These are phyloP conservation scores for Teleogryllus oceanicus DNA, from an alignment of 2,888 invertebrate genomes.

Conservation along the genomic window DNA sequence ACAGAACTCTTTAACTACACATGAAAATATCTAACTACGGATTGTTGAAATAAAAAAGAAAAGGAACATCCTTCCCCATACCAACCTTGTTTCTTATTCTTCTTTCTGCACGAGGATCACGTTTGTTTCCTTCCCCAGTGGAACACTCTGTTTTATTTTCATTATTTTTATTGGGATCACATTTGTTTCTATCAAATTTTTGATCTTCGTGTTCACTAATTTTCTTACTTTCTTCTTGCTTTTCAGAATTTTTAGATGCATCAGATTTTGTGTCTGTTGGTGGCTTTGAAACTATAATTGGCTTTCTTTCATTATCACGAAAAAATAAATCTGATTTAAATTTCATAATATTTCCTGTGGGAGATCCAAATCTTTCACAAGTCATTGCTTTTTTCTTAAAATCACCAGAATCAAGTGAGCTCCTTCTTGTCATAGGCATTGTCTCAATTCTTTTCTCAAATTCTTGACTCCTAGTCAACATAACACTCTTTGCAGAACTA, in stretches of 20 bases:
- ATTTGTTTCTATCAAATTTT: slow-evolving; percentile 49
- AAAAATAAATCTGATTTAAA: not conserved
- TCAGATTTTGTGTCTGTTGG: not conserved
- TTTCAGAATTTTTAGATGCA: not conserved
- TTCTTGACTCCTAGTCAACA: slow-evolving; percentile 20
- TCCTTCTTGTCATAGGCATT: slow-evolving; percentile 29
- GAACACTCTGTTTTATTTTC: not conserved
- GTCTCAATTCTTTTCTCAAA: not conserved
- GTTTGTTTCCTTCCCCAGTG: not conserved
- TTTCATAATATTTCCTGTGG: not conserved
- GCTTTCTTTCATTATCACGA: not conserved
- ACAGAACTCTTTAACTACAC: no score
- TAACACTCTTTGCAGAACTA: not conserved
- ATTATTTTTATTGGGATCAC: not conserved
- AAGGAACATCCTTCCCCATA: not conserved
- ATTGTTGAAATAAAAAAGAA: no score
- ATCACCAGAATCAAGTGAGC: slow-evolving; percentile 34
- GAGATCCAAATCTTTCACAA: not conserved
- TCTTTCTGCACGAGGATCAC: slow-evolving; percentile 58
- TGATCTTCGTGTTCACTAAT: slow-evolving; percentile 54
- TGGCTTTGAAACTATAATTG: not conserved
- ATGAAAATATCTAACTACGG: no score
- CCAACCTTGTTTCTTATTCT: slow-evolving; percentile 64
- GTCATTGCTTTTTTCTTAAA: not conserved
- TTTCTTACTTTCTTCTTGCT: slow-evolving; percentile 41